These are phyloP conservation scores for Ricordea florida DNA, from an alignment of 92 coral and sea anemone species.

Conservation along the genomic window DNA sequence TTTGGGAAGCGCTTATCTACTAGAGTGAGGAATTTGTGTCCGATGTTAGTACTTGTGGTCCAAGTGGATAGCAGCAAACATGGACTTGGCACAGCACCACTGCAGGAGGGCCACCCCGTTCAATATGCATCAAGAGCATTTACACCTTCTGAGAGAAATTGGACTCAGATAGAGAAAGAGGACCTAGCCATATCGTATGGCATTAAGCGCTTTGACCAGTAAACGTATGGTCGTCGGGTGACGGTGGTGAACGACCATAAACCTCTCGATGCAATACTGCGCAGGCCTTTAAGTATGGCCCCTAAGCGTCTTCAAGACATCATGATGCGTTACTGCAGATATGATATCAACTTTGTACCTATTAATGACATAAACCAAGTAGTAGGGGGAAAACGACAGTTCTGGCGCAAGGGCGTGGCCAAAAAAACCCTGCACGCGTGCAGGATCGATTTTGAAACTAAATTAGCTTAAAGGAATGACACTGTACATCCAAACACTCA, in stretches of 20 bases:
- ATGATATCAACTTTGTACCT: conserved; percentile 21
- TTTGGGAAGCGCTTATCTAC: neutral
- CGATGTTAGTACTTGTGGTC: no score
- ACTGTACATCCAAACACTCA: no score
- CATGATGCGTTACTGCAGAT: neutral
- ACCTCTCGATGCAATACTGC: neutral
- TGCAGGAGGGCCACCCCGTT: conserved; percentile 32
- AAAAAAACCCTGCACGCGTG: no score
- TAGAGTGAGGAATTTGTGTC: no score
- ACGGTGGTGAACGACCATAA: conserved; percentile 5
- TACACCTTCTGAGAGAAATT: conserved; percentile 6
- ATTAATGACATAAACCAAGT: no score
- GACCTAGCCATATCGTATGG: neutral
- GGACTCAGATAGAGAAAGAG: conserved; percentile 36
- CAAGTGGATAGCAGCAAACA: conserved; percentile 29
- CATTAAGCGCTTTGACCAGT: conserved; percentile 30
- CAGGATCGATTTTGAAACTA: no score
- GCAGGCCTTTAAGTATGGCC: conserved; percentile 26
- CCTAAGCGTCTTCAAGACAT: conserved; percentile 23
- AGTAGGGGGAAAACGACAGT: no score
- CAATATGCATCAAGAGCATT: conserved; percentile 10
- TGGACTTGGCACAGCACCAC: conserved; percentile 16
- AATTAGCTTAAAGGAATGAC: no score
- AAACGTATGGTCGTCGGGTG: conserved; percentile 7
- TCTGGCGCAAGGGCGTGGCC: no score